These are phyloP conservation scores for Acleris holmiana DNA, from an alignment of 2,888 invertebrate species.

Conservation along the genomic window DNA sequence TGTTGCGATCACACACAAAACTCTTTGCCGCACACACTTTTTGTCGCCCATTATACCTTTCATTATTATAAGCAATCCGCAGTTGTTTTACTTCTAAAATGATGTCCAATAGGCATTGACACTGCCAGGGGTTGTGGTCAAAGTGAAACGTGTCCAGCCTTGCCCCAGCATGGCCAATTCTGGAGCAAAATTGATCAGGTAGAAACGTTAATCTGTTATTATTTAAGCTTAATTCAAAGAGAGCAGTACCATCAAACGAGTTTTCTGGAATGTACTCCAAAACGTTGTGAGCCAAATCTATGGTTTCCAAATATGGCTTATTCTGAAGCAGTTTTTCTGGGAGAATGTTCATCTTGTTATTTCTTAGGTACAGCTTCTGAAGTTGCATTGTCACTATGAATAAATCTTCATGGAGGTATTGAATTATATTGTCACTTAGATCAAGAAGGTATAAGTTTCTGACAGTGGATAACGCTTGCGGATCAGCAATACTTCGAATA, in stretches of 20 bases:
- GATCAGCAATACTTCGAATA: background rate
- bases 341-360: background rate
- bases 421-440: background rate
- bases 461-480: background rate
- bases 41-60: background rate
- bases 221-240: background rate
- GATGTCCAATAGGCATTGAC: background rate
- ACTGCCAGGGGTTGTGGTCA: slow-evolving; percentile 2
- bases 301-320: background rate
- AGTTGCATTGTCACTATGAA: background rate
- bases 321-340: background rate
- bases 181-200: background rate
- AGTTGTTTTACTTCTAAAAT: background rate
- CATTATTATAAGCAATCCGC: background rate
- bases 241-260: background rate
- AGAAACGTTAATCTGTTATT: background rate
- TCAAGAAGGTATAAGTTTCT: background rate
- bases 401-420: background rate
- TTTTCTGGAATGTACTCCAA: background rate
- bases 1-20: background rate
- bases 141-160: background rate
- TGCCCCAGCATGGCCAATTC: background rate
- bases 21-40: background rate
- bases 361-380: background rate
- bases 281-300: background rate